Base-by-base conservation (phyloP, 2,113 vertebrate species). In the Callochromis pleurospilus region DNA sequence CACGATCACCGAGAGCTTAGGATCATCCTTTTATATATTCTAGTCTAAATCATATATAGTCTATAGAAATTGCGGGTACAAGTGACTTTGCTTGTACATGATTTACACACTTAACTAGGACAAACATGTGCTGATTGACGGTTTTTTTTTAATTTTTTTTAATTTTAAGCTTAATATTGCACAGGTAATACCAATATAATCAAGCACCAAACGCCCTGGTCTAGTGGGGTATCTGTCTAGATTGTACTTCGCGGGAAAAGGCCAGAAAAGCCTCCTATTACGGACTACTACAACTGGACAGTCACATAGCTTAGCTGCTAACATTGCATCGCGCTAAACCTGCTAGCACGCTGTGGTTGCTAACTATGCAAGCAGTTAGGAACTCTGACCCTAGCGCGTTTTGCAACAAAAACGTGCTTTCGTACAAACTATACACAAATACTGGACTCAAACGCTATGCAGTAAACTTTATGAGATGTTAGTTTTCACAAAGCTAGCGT, bases 301-400 rank as follows among this genome's bases (percentile, higher is more conserved):
- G 47, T 14, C 31, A 26, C 60, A 24, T 70, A 77, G 14, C 5
- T 36, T 82, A 73, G 65, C 70, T 49, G 21, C 15, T 91, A 92
- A 89, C 90, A 62, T 55, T 92, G 91, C 89, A 83, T 54, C 13
- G 2, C 13, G 89, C 90, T 91, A 90, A 83, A 14, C 21, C 6
- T n/a, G 79, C 77, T 89, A 79, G 42, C 91, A 80, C 36, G 6
- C 5, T 3, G 26, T 45, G 47, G 31, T 38, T 38, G 60, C 33
- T 68, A 68, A 68, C 19, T 8, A 68, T 38, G 68, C 8, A 6
- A 9, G 8, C 33, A 13, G 15, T 54, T 58, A 58, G 29, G 15
- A 55, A 40, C 60, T 12, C 7, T 10, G 4, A 14, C 9, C 6
- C 5, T 4, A 26, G 1, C 47, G 7, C 47, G 3, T 40, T 15